Base-by-base conservation (phyloP, 2,797 vertebrate species). In the Antrozous pallidus region DNA sequence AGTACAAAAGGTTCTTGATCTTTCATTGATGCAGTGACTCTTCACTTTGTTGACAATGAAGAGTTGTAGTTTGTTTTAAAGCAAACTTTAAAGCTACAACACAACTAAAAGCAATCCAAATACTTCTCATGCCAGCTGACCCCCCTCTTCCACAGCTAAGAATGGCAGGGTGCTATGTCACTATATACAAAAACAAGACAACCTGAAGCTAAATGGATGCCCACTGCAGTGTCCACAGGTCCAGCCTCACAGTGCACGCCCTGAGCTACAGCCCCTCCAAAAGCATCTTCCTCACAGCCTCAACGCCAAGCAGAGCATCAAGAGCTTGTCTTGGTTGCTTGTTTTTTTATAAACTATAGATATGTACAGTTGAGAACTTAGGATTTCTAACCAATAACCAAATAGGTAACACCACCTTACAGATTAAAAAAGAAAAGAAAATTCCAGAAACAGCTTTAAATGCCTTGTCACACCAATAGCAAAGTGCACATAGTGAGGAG, bases 401-500 rank as follows among this genome's bases (percentile, higher is more conserved):
- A n/a, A n/a, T n/a, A n/a, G n/a, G n/a, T n/a, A n/a, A n/a, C n/a
- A n/a, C n/a, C n/a, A n/a, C n/a, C n/a, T n/a, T n/a, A n/a, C 98
- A 98, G 98, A 98, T 98, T 98, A 97, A 98, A 98, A 97, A 97
- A 98, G 98, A 97, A 47, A 97, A 91, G 61, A 93, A 97, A 98
- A 98, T 97, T 98, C 98, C 98, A 98, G 98, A 98, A 98, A 98
- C 98, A 98, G 98, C 98, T 98, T 98, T 98, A 98, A 98, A 99
- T 98, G 98, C 98, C 98, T 98, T 98, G 98, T 98, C 98, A 98
- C 98, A n/a, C n/a, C n/a, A n/a, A n/a, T n/a, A n/a, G n/a, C n/a
- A n/a, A n/a, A n/a, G n/a, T n/a, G n/a, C n/a, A n/a, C n/a, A n/a
- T n/a, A n/a, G n/a, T n/a, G n/a, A n/a, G n/a, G n/a, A n/a, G n/a